These are phyloP conservation scores for Myiopsitta monachus DNA, from an alignment of 2,113 vertebrate species.

Conservation along the genomic window DNA sequence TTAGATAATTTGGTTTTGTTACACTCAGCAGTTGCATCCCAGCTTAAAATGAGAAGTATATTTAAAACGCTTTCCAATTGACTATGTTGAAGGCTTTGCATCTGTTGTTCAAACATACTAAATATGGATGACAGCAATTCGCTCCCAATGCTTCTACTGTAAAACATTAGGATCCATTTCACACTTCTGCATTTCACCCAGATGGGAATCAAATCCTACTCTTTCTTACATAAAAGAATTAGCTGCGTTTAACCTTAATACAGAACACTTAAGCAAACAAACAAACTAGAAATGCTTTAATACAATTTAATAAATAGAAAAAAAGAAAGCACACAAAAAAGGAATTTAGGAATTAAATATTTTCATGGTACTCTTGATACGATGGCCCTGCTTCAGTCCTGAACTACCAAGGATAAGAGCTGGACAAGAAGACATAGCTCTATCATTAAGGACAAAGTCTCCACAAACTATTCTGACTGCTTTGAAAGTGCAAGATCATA, in stretches of 20 bases:
- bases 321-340: neutral
- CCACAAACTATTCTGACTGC: neutral
- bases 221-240: neutral
- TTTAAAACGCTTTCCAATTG: neutral
- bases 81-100: neutral
- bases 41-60: neutral
- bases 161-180: neutral
- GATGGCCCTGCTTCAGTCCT: neutral
- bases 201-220: neutral
- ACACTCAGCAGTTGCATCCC: neutral
- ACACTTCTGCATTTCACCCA: neutral
- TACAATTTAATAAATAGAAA: neutral
- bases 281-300: neutral
- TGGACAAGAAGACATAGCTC: neutral
- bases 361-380: neutral
- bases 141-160: neutral
- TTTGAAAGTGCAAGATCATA: neutral
- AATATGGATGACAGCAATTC: neutral
- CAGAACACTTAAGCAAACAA: neutral
- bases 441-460: neutral
- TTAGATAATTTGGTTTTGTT: conserved; percentile 25
- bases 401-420: neutral
- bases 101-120: neutral
- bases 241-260: neutral
- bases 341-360: neutral